Conservation (phyloP, 2,888 invertebrate species). For the Conus canariensis region DNA sequence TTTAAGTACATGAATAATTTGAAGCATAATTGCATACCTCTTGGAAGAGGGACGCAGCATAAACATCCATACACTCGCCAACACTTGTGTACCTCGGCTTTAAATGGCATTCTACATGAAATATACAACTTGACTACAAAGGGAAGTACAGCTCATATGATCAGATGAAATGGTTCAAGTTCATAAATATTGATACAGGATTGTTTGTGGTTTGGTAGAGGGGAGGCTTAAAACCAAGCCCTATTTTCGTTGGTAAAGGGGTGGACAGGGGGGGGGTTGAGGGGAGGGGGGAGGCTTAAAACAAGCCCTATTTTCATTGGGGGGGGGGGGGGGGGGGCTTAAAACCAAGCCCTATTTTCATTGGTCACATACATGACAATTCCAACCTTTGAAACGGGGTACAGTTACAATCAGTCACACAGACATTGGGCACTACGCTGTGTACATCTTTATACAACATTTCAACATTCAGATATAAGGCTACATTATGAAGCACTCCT, state of each 20-base stretch:
- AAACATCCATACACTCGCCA: background rate
- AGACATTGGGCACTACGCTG: background rate
- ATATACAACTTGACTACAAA: conserved; percentile 25
- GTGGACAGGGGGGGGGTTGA: no score
- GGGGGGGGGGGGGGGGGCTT: background rate
- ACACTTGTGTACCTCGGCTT: background rate
- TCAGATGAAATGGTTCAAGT: background rate
- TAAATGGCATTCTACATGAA: background rate
- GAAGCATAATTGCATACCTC: background rate
- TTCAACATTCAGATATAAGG: background rate
- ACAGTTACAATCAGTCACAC: background rate
- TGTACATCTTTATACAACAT: background rate
- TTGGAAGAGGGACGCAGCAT: background rate
- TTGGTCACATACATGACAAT: background rate
- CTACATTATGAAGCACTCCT: background rate
- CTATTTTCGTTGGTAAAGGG: no score
- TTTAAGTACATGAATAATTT: background rate
- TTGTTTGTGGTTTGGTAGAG: background rate
- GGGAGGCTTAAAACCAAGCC: no score
- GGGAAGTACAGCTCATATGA: background rate
- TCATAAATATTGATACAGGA: conserved; percentile 14
- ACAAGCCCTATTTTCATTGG: no score
- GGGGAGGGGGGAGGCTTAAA: no score
- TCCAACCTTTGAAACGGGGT: background rate
- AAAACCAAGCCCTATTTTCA: no score